phyloP scores from a whole-genome alignment of 2,797 vertebrate species.

The Sebastes iracundus region DNA sequence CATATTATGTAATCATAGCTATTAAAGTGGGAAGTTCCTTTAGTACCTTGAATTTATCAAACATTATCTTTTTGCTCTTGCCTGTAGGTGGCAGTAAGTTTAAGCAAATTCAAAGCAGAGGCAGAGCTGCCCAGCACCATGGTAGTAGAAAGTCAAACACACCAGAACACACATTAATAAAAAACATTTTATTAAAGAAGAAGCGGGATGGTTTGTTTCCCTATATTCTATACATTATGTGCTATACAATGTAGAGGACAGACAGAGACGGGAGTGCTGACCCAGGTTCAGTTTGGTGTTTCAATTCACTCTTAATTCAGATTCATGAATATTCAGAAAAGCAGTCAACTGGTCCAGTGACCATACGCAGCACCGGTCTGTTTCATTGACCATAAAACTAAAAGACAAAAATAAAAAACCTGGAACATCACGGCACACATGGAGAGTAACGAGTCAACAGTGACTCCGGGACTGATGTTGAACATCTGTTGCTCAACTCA shows the following conservation, averaged over 20 bases:
- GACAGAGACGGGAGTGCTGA: conserved; percentile 10
- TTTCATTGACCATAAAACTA: conserved; percentile 2
- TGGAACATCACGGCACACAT: background rate
- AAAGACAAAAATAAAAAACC: background rate
- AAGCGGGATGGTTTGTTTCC: conserved; percentile 60
- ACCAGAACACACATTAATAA: conserved; percentile 5
- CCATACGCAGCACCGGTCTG: conserved; percentile 38
- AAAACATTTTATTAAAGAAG: conserved; percentile 80
- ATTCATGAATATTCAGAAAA: background rate
- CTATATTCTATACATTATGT: conserved; percentile 72
- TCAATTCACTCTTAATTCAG: background rate
- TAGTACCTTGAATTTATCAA: background rate
- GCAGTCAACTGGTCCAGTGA: background rate
- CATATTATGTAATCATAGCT: background rate
- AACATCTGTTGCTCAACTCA: background rate
- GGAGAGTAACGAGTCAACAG: background rate
- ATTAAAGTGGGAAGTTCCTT: no score
- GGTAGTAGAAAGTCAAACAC: background rate
- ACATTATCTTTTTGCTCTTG: background rate
- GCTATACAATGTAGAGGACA: conserved; percentile 57
- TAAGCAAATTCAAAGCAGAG: background rate
- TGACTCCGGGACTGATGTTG: background rate
- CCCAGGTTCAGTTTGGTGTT: conserved; percentile 16
- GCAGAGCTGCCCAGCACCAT: background rate
- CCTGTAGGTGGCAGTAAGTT: conserved; percentile 29